A percentile compares a stretch with the other conserved stretches of the same genome.
Conservation (phyloP, 2,797 vertebrate genomes). For the Tympanoctomys barrerae region DNA sequence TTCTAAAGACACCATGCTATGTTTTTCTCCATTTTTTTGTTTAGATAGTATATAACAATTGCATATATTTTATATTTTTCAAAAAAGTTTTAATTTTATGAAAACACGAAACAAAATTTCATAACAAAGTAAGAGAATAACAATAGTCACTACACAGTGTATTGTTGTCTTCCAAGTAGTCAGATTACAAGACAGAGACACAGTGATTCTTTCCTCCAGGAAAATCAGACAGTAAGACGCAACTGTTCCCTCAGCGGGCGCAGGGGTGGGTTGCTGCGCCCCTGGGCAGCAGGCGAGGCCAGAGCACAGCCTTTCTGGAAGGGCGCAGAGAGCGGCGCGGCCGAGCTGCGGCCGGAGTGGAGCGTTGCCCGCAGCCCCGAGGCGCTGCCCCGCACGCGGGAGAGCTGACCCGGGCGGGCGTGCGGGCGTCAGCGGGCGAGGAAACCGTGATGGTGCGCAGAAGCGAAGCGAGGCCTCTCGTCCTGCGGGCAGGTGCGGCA, state of each 20-base stretch:
- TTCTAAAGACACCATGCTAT: background rate
- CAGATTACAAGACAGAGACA: background rate
- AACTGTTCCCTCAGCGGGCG: background rate
- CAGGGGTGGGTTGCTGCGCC: too few relatives aligned
- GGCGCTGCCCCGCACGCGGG: too few relatives aligned
- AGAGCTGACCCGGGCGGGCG: background rate
- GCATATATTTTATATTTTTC: background rate
- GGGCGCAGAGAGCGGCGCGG: too few relatives aligned
- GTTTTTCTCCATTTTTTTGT: background rate
- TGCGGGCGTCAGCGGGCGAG: background rate
- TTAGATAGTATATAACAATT: background rate
- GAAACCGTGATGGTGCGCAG: background rate
- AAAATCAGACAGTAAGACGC: background rate
- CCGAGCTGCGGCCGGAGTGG: background rate
- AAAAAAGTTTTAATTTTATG: background rate
- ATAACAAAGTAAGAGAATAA: background rate
- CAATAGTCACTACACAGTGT: background rate
- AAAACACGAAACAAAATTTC: background rate
- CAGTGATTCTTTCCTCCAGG: background rate
- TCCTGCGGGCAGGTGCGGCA: background rate
- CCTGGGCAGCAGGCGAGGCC: too few relatives aligned
- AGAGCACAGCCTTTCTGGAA: too few relatives aligned
- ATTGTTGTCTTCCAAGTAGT: background rate
- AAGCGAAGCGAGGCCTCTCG: background rate
- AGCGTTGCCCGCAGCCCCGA: background rate